A percentile compares a stretch with the other conserved stretches of the same genome.
These are phyloP conservation scores for Hippasteria phrygiana DNA, from an alignment of 53 echinoderm and acorn worm genomes.

Conservation along the genomic window DNA sequence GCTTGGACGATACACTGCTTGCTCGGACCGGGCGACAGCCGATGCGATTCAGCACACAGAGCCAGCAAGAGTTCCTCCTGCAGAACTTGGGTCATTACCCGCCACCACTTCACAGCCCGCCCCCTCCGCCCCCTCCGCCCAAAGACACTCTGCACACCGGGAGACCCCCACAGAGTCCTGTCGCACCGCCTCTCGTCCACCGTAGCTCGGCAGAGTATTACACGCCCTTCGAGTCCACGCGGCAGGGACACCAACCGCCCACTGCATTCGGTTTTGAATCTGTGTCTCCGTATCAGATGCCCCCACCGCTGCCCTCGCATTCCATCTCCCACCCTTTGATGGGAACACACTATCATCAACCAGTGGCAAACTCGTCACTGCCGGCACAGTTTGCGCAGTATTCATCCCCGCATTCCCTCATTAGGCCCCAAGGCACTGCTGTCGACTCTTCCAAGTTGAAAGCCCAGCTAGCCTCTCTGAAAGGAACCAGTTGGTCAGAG, in stretches of 20 bases:
- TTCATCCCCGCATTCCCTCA: neutral
- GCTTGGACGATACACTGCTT: slow-evolving; percentile 26
- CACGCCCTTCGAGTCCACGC: slow-evolving; percentile 57
- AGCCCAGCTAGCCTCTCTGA: neutral
- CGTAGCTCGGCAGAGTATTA: slow-evolving; percentile 58
- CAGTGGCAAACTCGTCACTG: neutral
- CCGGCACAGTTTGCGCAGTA: slow-evolving; percentile 13
- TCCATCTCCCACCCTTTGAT: slow-evolving; percentile 17
- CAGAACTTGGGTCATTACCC: slow-evolving; percentile 44
- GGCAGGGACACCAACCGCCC: slow-evolving; percentile 47
- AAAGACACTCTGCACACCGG: too few species aligned
- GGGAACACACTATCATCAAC: neutral
- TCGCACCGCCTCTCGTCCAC: neutral
- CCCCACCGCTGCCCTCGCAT: slow-evolving; percentile 27
- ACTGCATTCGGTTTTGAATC: slow-evolving; percentile 38
- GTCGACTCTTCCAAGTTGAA: neutral
- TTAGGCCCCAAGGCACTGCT: neutral
- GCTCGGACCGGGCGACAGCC: slow-evolving; percentile 45
- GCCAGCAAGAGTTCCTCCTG: slow-evolving; percentile 49
- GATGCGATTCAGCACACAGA: slow-evolving; percentile 64
- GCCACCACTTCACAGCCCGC: slow-evolving; percentile 49
- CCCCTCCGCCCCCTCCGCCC: slow-evolving; percentile 47
- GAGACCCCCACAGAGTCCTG: neutral
- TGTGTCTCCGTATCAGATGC: neutral
- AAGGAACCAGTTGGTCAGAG: neutral